phyloP scores from a whole-genome alignment of 2,888 invertebrate species.

The Ophioninae sp. region DNA sequence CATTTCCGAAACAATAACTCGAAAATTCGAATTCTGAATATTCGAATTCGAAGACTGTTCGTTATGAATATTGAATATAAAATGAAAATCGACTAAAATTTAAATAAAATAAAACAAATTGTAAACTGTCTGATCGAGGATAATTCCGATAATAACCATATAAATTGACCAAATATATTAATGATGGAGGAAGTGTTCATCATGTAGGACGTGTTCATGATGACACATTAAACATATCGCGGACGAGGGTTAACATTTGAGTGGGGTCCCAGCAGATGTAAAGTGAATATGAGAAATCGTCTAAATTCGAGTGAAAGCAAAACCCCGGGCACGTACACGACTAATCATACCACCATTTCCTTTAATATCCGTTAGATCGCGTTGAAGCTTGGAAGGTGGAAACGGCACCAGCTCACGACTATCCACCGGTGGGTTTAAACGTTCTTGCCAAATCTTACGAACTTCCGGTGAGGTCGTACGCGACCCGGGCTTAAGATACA shows the following conservation, averaged over 20 bases:
- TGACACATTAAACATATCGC: not conserved
- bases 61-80: too few species aligned
- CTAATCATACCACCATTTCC: conserved; percentile 82
- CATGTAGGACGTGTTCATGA: not conserved
- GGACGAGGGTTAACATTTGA: not conserved
- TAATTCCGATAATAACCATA: not conserved
- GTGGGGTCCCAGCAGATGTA: not conserved
- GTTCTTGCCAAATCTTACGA: conserved; percentile 76
- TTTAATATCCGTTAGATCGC: conserved; percentile 80
- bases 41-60: too few species aligned
- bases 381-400: conserved; percentile 62
- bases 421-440: conserved; percentile 61
- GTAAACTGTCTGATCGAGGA: not conserved
- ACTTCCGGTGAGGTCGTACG: conserved; percentile 78
- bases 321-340: conserved; percentile 79
- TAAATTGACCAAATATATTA: conserved; percentile 7
- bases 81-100: too few species aligned
- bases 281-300: conserved; percentile 63
- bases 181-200: not conserved
- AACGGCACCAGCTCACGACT: conserved; percentile 59
- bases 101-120: not conserved
- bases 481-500: conserved; percentile 29
- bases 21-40: too few species aligned
- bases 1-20: too few species aligned
- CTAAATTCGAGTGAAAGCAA: conserved; percentile 71